Base-by-base conservation (phyloP, 2,888 invertebrate species). In the Hydrotaea diabolus region DNA sequence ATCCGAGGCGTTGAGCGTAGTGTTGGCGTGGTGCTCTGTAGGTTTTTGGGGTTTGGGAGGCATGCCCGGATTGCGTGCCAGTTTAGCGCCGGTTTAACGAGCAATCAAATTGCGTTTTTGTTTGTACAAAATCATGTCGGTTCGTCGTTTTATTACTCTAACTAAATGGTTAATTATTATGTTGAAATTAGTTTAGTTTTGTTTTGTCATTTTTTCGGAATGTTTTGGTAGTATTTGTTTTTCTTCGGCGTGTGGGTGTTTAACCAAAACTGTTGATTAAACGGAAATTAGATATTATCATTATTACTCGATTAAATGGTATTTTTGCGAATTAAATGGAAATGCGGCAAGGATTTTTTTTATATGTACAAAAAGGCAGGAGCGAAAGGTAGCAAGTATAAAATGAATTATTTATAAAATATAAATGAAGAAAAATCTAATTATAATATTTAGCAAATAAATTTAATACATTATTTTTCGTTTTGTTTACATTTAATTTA, bases 111-210 rank as follows among this genome's bases (percentile, higher is more conserved):
- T 31, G 69, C 55, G 9, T 75, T 57, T 49, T 49, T 69, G 71
- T 72, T 69, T 59, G 26, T 39, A 8, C n/a, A 17, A 17, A 55
- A 72, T 78, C 31, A 71, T 76, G 53, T 77, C 62, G 43, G 57
- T 64, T 85, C 84, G 57, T 83, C 57, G 73, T 85, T 85, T 86
- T 86, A 64, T 79, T 73, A 69, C 49, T 62, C 69, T 77, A 21
- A 49, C 74, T 77, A 77, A 77, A 74, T 75, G 46, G 19, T 78
- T 74, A 76, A 72, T 76, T 71, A 82, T 71, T 71, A 23, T 72
- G 64, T 59, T 59, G 21, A 13, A 13, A 46, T 36, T 36, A 75
- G 75, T 72, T 57, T 69, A 74, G 39, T 66, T 66, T 64, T 5
- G 64, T 55, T 71, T 36, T 39, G 3, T 11, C 9, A 8, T 39